These are phyloP conservation scores for Sycobia sp. DNA, from an alignment of 1,140 invertebrate species.

Conservation along the genomic window DNA sequence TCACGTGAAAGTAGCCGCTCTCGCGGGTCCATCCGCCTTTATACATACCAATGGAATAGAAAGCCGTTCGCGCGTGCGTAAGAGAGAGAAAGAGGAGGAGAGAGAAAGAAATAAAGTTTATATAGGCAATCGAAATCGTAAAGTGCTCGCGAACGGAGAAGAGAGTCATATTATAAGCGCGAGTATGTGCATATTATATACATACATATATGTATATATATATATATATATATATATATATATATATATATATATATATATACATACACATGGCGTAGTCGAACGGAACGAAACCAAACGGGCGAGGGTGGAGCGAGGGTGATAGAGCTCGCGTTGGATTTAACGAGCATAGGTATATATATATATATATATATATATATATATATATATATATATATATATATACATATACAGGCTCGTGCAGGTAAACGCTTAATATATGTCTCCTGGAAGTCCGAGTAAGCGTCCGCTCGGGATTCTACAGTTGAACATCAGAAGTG, in stretches of 20 bases:
- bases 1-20: conserved; percentile 24
- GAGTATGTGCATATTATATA: no score
- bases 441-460: no score
- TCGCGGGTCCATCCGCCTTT: conserved; percentile 52
- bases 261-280: no score
- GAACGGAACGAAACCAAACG: no score
- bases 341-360: conserved; percentile 1
- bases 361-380: background rate
- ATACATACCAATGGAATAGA: conserved; percentile 43
- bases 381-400: no score
- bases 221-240: no score
- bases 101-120: conserved; percentile 57
- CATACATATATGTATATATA: no score
- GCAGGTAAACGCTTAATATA: no score
- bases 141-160: conserved; percentile 31
- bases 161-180: background rate
- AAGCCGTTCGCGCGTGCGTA: conserved; percentile 23
- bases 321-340: background rate
- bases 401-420: no score
- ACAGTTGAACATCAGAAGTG: background rate
- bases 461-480: background rate
- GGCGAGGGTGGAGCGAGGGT: no score
- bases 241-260: no score
- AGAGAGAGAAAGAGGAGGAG: no score
- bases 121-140: conserved; percentile 55